phyloP scores from a whole-genome alignment of 2,888 invertebrate species.

The Tachina lurida region DNA sequence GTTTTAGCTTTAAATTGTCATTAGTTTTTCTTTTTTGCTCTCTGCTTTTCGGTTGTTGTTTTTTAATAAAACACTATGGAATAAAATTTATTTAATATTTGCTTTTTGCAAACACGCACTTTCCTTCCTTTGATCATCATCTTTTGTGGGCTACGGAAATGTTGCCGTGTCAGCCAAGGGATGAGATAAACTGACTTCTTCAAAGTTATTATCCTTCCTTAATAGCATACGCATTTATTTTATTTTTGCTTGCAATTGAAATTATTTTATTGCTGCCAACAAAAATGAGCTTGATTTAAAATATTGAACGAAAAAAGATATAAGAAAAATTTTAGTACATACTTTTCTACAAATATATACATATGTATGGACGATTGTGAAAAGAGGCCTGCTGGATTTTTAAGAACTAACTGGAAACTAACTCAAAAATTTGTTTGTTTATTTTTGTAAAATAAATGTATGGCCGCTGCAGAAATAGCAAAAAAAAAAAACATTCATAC shows the following conservation, averaged over 20 bases:
- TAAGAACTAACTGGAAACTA: too few relatives aligned
- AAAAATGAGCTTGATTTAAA: not conserved
- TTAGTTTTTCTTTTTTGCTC: constrained; percentile 27
- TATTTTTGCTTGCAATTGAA: constrained; percentile 9
- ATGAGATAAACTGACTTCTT: constrained; percentile 30
- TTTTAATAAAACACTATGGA: constrained; percentile 31
- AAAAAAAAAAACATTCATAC: too few relatives aligned
- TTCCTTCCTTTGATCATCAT: constrained; percentile 33
- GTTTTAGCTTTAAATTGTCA: constrained; percentile 48
- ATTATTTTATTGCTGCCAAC: constrained; percentile 9
- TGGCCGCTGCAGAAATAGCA: too few relatives aligned
- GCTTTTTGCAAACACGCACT: constrained; percentile 57
- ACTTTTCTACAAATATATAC: too few relatives aligned
- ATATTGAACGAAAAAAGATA: not conserved
- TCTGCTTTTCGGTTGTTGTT: not conserved
- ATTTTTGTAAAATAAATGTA: too few relatives aligned
- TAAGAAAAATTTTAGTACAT: not conserved
- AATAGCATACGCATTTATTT: constrained; percentile 15
- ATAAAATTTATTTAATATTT: constrained; percentile 41
- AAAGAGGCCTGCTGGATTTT: too few relatives aligned
- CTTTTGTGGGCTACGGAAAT: constrained; percentile 26
- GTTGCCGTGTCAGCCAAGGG: constrained; percentile 15
- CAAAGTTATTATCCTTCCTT: constrained; percentile 38
- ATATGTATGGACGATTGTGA: too few relatives aligned
- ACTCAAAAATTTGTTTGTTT: too few relatives aligned